A percentile compares a stretch with the other conserved stretches of the same genome.
These are phyloP conservation scores for Oscheius sp. DNA, from an alignment of 2,888 invertebrate genomes.

Conservation along the genomic window DNA sequence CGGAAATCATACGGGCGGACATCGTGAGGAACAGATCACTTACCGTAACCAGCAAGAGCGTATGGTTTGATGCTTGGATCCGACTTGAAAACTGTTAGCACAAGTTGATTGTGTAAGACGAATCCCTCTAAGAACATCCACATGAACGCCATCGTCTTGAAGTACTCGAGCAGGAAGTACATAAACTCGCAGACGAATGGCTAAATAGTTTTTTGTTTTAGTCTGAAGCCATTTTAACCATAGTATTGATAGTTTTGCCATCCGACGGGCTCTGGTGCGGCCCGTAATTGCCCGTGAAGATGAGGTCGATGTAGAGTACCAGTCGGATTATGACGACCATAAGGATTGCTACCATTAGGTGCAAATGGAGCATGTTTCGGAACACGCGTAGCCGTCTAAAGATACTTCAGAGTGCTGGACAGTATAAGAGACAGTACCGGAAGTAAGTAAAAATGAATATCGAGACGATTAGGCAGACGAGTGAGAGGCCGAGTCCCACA, in stretches of 20 bases:
- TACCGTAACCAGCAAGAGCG: conserved; percentile 75
- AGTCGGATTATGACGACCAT: conserved; percentile 75
- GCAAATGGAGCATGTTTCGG: conserved; percentile 76
- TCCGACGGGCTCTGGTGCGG: conserved; percentile 68
- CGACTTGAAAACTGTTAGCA: conserved; percentile 79
- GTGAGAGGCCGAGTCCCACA: conserved; percentile 83
- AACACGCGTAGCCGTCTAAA: conserved; percentile 76
- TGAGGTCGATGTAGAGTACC: conserved; percentile 75
- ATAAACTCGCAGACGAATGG: conserved; percentile 84
- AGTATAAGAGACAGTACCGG: conserved; percentile 77
- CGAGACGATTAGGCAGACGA: conserved; percentile 83
- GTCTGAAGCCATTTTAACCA: conserved; percentile 68
- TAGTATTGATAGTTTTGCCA: conserved; percentile 75
- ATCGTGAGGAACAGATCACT: conserved; percentile 1
- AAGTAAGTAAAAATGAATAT: conserved; percentile 86
- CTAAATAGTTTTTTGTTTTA: conserved; percentile 76
- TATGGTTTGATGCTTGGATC: conserved; percentile 74
- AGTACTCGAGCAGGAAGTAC: conserved; percentile 87
- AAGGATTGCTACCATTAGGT: conserved; percentile 76
- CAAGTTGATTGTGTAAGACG: conserved; percentile 84
- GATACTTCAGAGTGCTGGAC: no score
- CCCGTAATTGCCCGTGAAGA: conserved; percentile 72
- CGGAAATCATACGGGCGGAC: conserved; percentile 10
- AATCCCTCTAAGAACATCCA: conserved; percentile 96
- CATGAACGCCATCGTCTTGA: conserved; percentile 89